A percentile compares a stretch with the other conserved stretches of the same genome.
Evolutionary conservation across 2,113 vertebrate species (phyloP).

Genomic region (Brachypodius melanocephalos): DNA sequence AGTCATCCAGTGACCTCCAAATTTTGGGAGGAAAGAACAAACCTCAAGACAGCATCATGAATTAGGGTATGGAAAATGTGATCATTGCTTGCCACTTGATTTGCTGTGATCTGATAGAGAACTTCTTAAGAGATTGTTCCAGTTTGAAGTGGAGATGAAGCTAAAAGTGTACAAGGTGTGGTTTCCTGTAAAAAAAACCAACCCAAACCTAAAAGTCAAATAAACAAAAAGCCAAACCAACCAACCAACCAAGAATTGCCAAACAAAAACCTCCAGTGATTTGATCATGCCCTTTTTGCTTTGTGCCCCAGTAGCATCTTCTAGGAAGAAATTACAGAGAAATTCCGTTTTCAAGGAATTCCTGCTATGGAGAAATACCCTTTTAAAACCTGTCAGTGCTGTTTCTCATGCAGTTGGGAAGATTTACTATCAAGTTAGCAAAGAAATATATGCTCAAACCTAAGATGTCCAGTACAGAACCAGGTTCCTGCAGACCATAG

Average conservation of each 20-base stretch:
- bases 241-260: too few relatives aligned
- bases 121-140: not conserved
- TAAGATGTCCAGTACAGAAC: not conserved
- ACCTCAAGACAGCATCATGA: not conserved
- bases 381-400: not conserved
- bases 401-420: not conserved
- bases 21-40: not conserved
- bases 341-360: not conserved
- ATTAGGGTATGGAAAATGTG: not conserved
- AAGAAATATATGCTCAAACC: not conserved
- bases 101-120: not conserved
- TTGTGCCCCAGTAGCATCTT: not conserved
- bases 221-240: too few relatives aligned
- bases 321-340: not conserved
- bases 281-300: not conserved
- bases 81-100: not conserved
- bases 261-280: not conserved
- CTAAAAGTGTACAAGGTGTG: not conserved
- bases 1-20: not conserved
- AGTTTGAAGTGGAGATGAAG: not conserved
- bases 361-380: not conserved
- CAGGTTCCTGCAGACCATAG: not conserved
- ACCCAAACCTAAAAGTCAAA: not conserved
- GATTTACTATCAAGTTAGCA: not conserved
- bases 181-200: not conserved